Evolutionary conservation across 1,140 invertebrate genomes (phyloP).

Genomic region (Dermatophagoides farinae): DNA sequence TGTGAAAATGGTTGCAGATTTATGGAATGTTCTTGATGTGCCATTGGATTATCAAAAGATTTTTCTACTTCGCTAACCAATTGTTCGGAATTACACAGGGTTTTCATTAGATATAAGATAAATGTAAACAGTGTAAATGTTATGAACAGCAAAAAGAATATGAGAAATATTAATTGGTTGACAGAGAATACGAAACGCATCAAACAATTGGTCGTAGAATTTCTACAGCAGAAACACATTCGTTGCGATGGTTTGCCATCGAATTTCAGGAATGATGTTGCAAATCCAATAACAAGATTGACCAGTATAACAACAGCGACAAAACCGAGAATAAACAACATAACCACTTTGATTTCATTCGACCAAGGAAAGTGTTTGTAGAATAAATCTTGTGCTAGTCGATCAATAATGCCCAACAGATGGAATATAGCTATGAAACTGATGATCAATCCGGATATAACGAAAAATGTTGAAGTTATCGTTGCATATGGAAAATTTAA

Average conservation of each 20-base stretch:
- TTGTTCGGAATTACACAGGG: not conserved
- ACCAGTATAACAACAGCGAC: not conserved
- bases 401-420: not conserved
- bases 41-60: not conserved
- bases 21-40: not conserved
- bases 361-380: not conserved
- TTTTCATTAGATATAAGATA: not conserved
- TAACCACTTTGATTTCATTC: not conserved
- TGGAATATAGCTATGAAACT: not conserved
- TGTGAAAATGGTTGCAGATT: conserved; percentile 2
- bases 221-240: not conserved
- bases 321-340: not conserved
- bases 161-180: not conserved
- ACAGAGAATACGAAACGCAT: not conserved
- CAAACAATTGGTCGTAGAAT: conserved; percentile 1
- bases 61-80: not conserved
- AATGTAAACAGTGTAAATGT: not conserved
- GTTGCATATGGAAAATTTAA: conserved; percentile 2
- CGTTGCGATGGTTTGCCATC: not conserved
- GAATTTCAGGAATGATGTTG: not conserved
- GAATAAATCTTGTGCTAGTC: not conserved
- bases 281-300: conserved; percentile 5
- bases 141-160: not conserved
- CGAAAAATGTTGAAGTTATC: conserved; percentile 4
- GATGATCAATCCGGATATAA: not conserved